Conservation (phyloP, 2,113 vertebrate species). For the Hippocampus mohnikei region DNA sequence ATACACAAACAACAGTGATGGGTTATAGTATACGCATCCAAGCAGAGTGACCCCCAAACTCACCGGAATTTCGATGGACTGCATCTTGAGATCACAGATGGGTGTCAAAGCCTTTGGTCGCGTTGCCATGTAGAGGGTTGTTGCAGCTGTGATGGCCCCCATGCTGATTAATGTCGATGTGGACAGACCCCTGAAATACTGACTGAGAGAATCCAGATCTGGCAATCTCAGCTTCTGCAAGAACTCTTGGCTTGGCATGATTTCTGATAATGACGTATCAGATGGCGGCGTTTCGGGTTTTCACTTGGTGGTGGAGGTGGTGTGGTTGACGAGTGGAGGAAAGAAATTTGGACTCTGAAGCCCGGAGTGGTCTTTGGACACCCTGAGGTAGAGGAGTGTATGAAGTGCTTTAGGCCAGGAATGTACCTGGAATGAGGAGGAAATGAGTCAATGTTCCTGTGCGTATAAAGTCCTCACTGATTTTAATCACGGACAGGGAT, state of each 20-base stretch:
- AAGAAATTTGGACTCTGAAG: not conserved
- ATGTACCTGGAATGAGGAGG: constrained; percentile 7
- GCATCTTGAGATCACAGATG: constrained; percentile 81
- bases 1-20: not conserved
- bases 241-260: constrained; percentile 82
- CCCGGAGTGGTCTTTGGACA: not conserved
- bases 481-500: not conserved
- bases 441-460: not conserved
- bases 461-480: not conserved
- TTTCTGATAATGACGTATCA: not conserved
- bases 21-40: not conserved
- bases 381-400: constrained; percentile 14
- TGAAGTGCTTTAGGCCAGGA: constrained; percentile 6
- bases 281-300: not conserved
- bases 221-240: constrained; percentile 78
- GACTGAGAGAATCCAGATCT: constrained; percentile 79
- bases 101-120: constrained; percentile 81
- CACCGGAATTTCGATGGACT: constrained; percentile 85
- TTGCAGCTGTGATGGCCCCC: constrained; percentile 81
- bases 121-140: constrained; percentile 85
- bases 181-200: constrained; percentile 79
- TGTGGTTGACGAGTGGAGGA: not conserved
- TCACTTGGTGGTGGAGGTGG: not conserved
- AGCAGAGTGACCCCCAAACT: constrained; percentile 41
- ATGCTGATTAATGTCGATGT: constrained; percentile 83